Conservation (phyloP, 2,888 invertebrate genomes). For the Rhingia campestris region DNA sequence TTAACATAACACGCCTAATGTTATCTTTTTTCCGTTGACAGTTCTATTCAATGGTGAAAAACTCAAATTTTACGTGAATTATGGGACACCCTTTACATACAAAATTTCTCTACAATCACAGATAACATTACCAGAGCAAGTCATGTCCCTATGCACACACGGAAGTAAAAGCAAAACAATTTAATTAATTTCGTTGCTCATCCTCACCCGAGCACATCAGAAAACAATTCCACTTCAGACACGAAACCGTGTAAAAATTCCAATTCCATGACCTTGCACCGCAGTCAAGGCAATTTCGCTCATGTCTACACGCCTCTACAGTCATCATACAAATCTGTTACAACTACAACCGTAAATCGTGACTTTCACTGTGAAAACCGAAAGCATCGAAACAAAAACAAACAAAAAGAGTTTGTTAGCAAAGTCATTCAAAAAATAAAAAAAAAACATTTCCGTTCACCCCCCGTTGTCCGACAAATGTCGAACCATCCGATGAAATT, state of each 20-base stretch:
- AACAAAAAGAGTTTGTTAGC: slow-evolving; percentile 1
- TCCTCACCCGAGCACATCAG: too few species aligned
- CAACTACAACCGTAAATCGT: background rate
- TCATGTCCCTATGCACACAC: too few species aligned
- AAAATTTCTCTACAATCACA: too few species aligned
- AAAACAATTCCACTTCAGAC: slow-evolving; percentile 1
- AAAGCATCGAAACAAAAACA: slow-evolving; percentile 12
- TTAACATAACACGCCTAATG: too few species aligned
- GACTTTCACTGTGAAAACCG: slow-evolving; percentile 55
- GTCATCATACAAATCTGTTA: background rate
- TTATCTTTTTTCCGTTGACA: too few species aligned
- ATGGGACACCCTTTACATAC: too few species aligned
- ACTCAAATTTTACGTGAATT: too few species aligned
- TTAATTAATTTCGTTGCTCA: too few species aligned
- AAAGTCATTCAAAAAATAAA: background rate
- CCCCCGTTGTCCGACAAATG: slow-evolving; percentile 6
- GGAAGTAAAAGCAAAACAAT: too few species aligned
- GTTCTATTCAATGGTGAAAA: too few species aligned
- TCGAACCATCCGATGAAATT: background rate
- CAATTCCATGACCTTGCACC: slow-evolving; percentile 49
- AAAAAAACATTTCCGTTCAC: slow-evolving; percentile 2
- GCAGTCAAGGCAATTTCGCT: slow-evolving; percentile 51
- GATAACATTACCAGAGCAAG: too few species aligned
- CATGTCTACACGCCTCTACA: slow-evolving; percentile 18
- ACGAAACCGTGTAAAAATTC: background rate